Base-by-base conservation (phyloP, 2,113 vertebrate species). In the Ailurus styani region DNA sequence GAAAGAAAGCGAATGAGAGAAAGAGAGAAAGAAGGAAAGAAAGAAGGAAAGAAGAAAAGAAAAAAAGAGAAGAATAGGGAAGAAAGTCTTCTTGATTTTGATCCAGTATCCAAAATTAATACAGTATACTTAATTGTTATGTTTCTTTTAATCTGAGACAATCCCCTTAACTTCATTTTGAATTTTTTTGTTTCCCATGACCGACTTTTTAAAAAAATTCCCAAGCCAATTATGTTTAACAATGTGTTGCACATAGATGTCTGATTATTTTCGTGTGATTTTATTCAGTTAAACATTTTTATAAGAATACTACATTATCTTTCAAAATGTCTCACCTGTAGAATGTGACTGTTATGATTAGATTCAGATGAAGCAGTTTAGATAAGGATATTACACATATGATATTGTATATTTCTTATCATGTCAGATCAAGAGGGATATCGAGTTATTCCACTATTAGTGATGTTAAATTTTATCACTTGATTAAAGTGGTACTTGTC, bases 321-420 rank as follows among this genome's bases (percentile, higher is more conserved):
- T 88, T 85, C 23, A 84, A 42, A 87, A 91, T 60, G 23, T 81
- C 21, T 66, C 79, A 66, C 37, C 62, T 8, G 31, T 42, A 86
- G 14, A 96, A 62, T 91, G 27, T 87, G n/a, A 86, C 37, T 89
- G 82, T 89, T 70, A 52, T 31, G 14, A 60, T 73, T 89, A 95
- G 11, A 85, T 91, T 96, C 72, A 93, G 37, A 60, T 47, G 81
- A 89, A 81, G 84, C 13, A 34, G n/a, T 95, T 88, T 84, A 79
- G 7, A 25, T 83, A 95, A 90, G 27, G 87, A 94, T 87, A 89
- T 20, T 42, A 95, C 4, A 54, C 90, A 81, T n/a, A 62, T 94
- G 31, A 70, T 73, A 92, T 45, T 86, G 6, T 47, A 14, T 34
- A 89, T 17, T 91, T 91, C 57, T 50, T 90, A 81, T 52, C 50